Conservation (phyloP, 2,888 invertebrate genomes). For the Drosophila yooni region DNA sequence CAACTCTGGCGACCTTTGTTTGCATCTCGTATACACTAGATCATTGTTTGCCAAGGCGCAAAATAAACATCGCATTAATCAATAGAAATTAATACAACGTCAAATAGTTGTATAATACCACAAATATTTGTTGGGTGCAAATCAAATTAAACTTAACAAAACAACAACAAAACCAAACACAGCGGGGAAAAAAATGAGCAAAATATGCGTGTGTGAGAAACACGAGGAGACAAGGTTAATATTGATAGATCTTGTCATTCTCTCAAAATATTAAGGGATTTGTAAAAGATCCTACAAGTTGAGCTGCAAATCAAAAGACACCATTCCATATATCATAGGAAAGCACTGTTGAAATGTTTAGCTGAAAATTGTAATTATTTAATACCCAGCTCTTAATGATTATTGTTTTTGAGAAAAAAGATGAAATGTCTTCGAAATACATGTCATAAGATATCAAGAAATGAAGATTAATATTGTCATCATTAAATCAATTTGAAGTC, state of each 20-base stretch:
- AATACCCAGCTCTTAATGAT: not conserved
- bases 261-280: not conserved
- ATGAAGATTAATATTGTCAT: not conserved
- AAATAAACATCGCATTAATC: constrained; percentile 77
- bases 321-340: not conserved
- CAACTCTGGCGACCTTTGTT: constrained; percentile 43
- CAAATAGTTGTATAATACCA: constrained; percentile 72
- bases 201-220: constrained; percentile 25
- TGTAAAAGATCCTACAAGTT: not conserved
- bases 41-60: constrained; percentile 66
- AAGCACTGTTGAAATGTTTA: not conserved
- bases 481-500: not conserved
- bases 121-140: constrained; percentile 55
- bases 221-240: constrained; percentile 36
- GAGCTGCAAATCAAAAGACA: not conserved
- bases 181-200: constrained; percentile 27
- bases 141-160: constrained; percentile 64
- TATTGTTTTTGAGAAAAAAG: not conserved
- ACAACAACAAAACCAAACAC: constrained; percentile 11
- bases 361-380: fast-evolving
- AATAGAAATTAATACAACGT: constrained; percentile 75
- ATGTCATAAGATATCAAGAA: not conserved
- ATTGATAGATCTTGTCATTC: constrained; percentile 13
- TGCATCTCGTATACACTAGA: constrained; percentile 29
- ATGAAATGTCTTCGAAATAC: not conserved